Conservation (phyloP, 2,797 vertebrate species). For the Pygocentrus nattereri region DNA sequence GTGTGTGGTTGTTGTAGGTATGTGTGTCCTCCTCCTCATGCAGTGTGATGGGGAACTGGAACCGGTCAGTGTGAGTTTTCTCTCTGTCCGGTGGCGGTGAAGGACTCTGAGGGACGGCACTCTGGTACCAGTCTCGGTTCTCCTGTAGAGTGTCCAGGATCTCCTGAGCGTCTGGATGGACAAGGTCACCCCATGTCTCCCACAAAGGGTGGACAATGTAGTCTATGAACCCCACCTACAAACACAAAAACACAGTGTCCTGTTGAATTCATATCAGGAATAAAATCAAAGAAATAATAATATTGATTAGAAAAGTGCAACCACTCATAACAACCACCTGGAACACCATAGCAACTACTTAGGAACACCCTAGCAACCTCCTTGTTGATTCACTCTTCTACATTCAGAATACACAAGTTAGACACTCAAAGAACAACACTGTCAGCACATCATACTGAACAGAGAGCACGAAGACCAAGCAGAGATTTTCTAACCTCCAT, state of each 20-base stretch:
- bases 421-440: no score
- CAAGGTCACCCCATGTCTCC: conserved; percentile 96
- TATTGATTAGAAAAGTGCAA: no score
- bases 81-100: conserved; percentile 88
- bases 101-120: conserved; percentile 93
- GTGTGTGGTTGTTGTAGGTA: conserved; percentile 52
- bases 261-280: not conserved
- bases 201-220: conserved; percentile 94
- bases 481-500: no score
- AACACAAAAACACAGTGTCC: not conserved
- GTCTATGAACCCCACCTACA: conserved; percentile 94
- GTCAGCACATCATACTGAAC: no score
- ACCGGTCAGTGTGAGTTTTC: conserved; percentile 85
- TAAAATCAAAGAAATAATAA: no score
- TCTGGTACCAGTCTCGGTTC: conserved; percentile 96
- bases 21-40: conserved; percentile 80
- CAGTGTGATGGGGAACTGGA: conserved; percentile 92
- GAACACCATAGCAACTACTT: no score
- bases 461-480: no score
- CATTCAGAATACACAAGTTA: no score
- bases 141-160: conserved; percentile 94
- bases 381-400: no score
- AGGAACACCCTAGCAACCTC: no score
- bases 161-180: conserved; percentile 94
- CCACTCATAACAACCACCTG: no score